phyloP scores from a whole-genome alignment of 2,888 invertebrate species.

The Drosophila kambysellisi region DNA sequence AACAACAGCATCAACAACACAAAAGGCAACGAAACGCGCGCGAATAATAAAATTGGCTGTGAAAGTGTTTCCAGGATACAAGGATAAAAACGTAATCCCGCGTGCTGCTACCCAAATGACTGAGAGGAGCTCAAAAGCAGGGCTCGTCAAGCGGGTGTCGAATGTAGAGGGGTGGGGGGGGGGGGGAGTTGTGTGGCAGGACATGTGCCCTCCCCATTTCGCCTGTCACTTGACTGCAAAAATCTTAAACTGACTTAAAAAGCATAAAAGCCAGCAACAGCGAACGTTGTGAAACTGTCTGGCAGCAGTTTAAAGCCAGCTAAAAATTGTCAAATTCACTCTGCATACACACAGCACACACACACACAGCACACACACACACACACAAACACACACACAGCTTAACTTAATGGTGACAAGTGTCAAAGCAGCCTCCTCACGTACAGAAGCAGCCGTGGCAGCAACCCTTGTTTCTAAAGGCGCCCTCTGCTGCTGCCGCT shows the following conservation, averaged over 20 bases:
- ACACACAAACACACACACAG: constrained; percentile 34
- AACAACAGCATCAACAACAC: constrained; percentile 22
- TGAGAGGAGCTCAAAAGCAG: constrained; percentile 37
- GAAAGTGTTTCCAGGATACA: constrained; percentile 76
- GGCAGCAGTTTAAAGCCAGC: constrained; percentile 63
- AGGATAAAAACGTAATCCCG: constrained; percentile 77
- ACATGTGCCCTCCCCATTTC: constrained; percentile 40
- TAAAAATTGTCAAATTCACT: constrained; percentile 41
- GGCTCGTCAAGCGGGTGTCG: not conserved
- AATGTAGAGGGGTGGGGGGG: not conserved
- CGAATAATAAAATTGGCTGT: constrained; percentile 78
- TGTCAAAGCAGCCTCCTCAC: constrained; percentile 61
- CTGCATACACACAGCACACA: constrained; percentile 9
- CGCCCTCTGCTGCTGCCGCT: not conserved
- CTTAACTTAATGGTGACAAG: constrained; percentile 80
- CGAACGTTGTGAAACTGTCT: constrained; percentile 61
- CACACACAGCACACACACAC: constrained; percentile 6
- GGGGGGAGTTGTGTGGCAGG: constrained; percentile 9
- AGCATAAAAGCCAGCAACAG: constrained; percentile 62
- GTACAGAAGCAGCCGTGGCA: constrained; percentile 1
- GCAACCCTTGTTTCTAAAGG: constrained; percentile 45
- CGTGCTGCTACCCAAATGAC: constrained; percentile 71
- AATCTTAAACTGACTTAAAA: constrained; percentile 78
- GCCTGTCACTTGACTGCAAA: constrained; percentile 66
- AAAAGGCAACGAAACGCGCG: constrained; percentile 59